Evolutionary conservation across 2,113 vertebrate species (phyloP).

Genomic region (Caretta caretta): DNA sequence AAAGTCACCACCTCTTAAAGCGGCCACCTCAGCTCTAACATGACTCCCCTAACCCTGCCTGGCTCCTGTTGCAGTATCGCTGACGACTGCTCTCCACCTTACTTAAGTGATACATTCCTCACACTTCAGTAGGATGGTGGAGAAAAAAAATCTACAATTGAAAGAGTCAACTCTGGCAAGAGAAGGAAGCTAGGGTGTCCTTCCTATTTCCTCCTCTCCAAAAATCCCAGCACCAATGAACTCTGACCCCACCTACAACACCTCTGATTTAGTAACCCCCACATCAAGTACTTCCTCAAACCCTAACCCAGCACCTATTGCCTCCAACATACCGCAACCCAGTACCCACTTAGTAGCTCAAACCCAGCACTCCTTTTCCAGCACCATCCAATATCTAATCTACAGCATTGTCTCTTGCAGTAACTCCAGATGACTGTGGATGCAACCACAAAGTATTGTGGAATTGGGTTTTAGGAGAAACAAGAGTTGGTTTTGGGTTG

Average conservation of each 20-base stretch:
- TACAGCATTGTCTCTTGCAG: neutral
- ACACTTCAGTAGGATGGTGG: neutral
- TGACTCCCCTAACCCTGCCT: neutral
- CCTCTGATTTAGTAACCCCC: neutral
- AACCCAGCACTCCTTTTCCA: neutral
- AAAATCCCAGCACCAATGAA: neutral
- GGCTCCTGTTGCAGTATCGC: neutral
- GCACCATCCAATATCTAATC: neutral
- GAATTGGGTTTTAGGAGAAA: neutral
- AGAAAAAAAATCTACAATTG: neutral
- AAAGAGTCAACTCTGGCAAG: neutral
- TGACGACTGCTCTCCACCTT: neutral
- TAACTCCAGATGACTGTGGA: neutral
- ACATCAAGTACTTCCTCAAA: neutral
- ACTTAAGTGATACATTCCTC: neutral
- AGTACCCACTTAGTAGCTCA: neutral
- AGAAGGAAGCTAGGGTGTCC: neutral
- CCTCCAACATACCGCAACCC: neutral
- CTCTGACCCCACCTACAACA: neutral
- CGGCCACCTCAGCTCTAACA: neutral
- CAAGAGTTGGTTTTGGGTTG: neutral
- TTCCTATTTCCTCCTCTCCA: neutral
- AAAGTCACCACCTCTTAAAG: neutral
- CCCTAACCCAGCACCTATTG: neutral
- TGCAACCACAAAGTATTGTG: neutral